phyloP scores from a whole-genome alignment of 2,888 invertebrate species.

The Microctonus brassicae region DNA sequence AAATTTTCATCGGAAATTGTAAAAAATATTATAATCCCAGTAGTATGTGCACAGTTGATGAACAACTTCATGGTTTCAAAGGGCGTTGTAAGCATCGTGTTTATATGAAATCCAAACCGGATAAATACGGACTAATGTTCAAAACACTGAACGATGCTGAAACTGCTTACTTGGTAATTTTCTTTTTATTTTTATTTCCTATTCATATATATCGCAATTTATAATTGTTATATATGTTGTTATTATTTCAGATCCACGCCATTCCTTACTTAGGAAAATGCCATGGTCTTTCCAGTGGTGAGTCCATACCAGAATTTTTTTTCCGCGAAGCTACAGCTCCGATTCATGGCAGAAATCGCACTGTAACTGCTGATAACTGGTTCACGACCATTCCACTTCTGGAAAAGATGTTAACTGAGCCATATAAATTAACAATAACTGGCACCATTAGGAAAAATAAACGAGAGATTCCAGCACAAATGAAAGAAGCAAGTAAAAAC shows the following conservation, averaged over 20 bases:
- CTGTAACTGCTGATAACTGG: neutral
- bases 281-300: neutral
- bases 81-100: neutral
- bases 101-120: slow-evolving; percentile 55
- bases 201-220: too few species aligned
- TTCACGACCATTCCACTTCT: neutral
- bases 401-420: neutral
- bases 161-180: slow-evolving; percentile 58
- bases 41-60: slow-evolving; percentile 54
- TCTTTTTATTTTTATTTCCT: too few species aligned
- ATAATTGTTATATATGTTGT: too few species aligned
- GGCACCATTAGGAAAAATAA: neutral
- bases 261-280: slow-evolving; percentile 25
- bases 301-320: neutral
- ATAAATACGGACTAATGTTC: slow-evolving; percentile 62
- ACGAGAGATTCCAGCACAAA: slow-evolving; percentile 13
- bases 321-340: neutral
- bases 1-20: slow-evolving; percentile 38
- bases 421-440: neutral
- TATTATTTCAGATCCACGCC: too few species aligned
- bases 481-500: slow-evolving; percentile 18
- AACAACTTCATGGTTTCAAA: slow-evolving; percentile 49
- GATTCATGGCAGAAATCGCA: neutral
- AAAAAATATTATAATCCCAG: slow-evolving; percentile 20
- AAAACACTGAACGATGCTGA: slow-evolving; percentile 58